Conservation (phyloP, 2,888 invertebrate genomes). For the Dorcus hopei region DNA sequence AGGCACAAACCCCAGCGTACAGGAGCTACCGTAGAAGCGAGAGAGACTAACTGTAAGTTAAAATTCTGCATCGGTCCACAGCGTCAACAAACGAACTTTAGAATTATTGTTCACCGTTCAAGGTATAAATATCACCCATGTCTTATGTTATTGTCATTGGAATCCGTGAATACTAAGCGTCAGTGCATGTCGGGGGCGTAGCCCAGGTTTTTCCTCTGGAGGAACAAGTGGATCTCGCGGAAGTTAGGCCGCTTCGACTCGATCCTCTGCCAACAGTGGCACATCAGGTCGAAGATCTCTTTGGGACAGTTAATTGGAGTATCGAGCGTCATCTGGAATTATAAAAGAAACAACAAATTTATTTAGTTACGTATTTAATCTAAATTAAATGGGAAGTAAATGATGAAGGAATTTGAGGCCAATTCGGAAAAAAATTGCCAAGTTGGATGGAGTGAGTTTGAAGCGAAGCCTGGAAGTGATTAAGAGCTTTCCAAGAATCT, state of each 20-base stretch:
- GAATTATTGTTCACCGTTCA: conserved; percentile 1
- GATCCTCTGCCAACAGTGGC: conserved; percentile 82
- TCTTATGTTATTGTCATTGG: conserved; percentile 39
- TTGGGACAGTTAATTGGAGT: conserved; percentile 76
- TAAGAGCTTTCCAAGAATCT: no score
- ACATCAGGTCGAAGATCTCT: conserved; percentile 83
- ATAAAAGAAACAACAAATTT: neutral
- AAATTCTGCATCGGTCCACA: neutral
- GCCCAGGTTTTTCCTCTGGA: conserved; percentile 73
- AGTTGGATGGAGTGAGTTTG: no score
- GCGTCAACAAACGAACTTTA: neutral
- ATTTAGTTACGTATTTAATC: neutral
- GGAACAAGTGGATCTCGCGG: conserved; percentile 80
- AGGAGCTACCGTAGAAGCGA: conserved; percentile 18
- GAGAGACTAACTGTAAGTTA: conserved; percentile 3
- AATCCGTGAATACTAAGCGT: conserved; percentile 33
- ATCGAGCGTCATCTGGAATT: conserved; percentile 56
- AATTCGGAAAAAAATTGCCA: no score
- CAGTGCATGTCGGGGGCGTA: conserved; percentile 47
- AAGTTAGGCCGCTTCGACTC: conserved; percentile 76
- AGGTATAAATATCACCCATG: conserved; percentile 35
- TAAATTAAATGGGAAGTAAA: no score
- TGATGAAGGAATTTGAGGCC: no score
- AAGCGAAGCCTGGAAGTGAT: no score
- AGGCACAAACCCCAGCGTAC: conserved; percentile 27